Evolutionary conservation across 2,888 invertebrate species (phyloP).

Genomic region (Platycheirus rosarum): DNA sequence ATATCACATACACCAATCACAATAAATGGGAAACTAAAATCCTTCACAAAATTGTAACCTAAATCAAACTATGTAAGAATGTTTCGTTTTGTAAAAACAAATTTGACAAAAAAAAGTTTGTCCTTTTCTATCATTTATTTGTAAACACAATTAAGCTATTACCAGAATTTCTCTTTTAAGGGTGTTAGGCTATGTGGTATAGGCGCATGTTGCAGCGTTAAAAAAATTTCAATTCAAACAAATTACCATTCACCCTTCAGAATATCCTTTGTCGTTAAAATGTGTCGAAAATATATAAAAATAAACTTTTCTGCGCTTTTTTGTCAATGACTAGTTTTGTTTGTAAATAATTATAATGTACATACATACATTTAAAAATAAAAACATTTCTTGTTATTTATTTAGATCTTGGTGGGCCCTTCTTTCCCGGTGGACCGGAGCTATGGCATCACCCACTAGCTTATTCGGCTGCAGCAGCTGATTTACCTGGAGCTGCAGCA

Average conservation of each 20-base stretch:
- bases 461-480: constrained; percentile 89
- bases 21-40: constrained; percentile 34
- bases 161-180: constrained; percentile 21
- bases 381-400: constrained; percentile 19
- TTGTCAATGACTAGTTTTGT: constrained; percentile 63
- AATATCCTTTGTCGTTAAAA: constrained; percentile 53
- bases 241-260: constrained; percentile 53
- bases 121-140: constrained; percentile 40
- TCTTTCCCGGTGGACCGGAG: constrained; percentile 97
- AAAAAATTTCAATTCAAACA: constrained; percentile 12
- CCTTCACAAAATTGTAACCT: constrained; percentile 30
- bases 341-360: constrained; percentile 56
- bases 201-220: constrained; percentile 72
- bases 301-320: constrained; percentile 52
- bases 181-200: constrained; percentile 71
- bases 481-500: constrained; percentile 90
- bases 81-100: constrained; percentile 33
- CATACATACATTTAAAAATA: too few relatives aligned
- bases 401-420: constrained; percentile 96
- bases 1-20: constrained; percentile 71
- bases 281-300: constrained; percentile 40
- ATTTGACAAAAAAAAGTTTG: constrained; percentile 24
- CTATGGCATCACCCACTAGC: constrained; percentile 96
- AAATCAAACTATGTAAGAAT: constrained; percentile 36
- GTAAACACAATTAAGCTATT: constrained; percentile 28